These are phyloP conservation scores for Stenotaenia linearis DNA, from an alignment of 2,888 invertebrate species.

Conservation along the genomic window DNA sequence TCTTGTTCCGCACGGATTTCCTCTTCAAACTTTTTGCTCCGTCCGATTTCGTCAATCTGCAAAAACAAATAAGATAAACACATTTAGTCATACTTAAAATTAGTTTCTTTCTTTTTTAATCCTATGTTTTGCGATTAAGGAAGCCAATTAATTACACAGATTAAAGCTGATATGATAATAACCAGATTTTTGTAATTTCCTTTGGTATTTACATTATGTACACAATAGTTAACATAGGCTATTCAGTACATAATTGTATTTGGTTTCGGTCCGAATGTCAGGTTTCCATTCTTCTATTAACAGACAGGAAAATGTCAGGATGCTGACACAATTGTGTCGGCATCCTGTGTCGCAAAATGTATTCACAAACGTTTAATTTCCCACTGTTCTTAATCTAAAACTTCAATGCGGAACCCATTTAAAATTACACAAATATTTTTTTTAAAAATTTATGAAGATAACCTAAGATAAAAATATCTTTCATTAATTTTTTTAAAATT, in stretches of 20 bases:
- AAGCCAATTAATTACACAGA: too few species aligned
- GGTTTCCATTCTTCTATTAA: background rate
- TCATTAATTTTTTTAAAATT: too few species aligned
- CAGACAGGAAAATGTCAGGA: conserved; percentile 9
- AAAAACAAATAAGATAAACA: background rate
- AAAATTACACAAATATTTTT: background rate
- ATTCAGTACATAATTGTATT: background rate
- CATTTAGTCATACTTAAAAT: background rate
- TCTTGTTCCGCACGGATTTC: conserved; percentile 91
- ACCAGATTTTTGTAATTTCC: background rate
- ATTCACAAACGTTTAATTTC: conserved; percentile 4
- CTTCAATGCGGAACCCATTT: background rate
- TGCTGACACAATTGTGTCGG: too few species aligned
- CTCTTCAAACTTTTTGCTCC: conserved; percentile 80
- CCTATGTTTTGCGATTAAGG: too few species aligned
- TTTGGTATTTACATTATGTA: background rate
- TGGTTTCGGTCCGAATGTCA: background rate
- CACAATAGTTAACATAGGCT: background rate
- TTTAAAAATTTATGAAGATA: too few species aligned
- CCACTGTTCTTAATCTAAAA: background rate
- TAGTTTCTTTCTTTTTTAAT: background rate
- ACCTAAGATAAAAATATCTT: too few species aligned
- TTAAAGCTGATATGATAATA: too few species aligned
- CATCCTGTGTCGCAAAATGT: background rate
- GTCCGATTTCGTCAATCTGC: conserved; percentile 75